These are phyloP conservation scores for Pocota personata DNA, from an alignment of 2,888 invertebrate genomes.

Conservation along the genomic window DNA sequence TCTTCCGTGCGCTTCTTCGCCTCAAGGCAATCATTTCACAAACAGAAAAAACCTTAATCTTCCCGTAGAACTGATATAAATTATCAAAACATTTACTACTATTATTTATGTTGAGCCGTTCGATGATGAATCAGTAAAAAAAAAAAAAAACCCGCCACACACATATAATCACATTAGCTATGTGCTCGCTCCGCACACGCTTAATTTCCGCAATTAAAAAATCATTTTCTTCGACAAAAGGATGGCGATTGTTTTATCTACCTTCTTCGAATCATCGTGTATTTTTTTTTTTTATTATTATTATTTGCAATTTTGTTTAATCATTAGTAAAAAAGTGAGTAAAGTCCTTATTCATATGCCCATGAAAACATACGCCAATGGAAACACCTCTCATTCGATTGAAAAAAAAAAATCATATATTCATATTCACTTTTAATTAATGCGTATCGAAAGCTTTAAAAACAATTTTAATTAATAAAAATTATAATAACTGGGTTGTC, in stretches of 20 bases:
- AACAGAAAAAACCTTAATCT: conserved; percentile 34
- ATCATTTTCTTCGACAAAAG: conserved; percentile 78
- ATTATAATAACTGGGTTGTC: background rate
- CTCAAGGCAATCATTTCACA: conserved; percentile 28
- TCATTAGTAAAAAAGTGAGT: background rate
- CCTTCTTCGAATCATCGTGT: conserved; percentile 1
- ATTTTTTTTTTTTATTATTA: conserved; percentile 5
- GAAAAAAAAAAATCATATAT: background rate
- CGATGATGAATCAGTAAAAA: conserved; percentile 72
- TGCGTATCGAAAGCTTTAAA: conserved; percentile 17
- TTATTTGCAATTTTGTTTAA: conserved; percentile 28
- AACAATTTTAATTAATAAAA: conserved; percentile 1
- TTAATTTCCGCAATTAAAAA: conserved; percentile 83
- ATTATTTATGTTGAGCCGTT: conserved; percentile 69
- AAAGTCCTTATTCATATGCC: background rate
- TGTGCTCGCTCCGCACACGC: conserved; percentile 70
- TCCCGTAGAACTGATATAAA: conserved; percentile 58
- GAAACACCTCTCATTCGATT: background rate
- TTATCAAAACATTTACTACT: conserved; percentile 61
- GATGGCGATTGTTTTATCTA: conserved; percentile 18
- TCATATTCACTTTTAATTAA: background rate
- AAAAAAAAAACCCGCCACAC: conserved; percentile 72
- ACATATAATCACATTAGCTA: conserved; percentile 69
- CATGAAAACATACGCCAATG: background rate
- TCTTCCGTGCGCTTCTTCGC: conserved; percentile 1